Conservation (phyloP, 2,888 invertebrate genomes). For the Tetranychus truncatus region DNA sequence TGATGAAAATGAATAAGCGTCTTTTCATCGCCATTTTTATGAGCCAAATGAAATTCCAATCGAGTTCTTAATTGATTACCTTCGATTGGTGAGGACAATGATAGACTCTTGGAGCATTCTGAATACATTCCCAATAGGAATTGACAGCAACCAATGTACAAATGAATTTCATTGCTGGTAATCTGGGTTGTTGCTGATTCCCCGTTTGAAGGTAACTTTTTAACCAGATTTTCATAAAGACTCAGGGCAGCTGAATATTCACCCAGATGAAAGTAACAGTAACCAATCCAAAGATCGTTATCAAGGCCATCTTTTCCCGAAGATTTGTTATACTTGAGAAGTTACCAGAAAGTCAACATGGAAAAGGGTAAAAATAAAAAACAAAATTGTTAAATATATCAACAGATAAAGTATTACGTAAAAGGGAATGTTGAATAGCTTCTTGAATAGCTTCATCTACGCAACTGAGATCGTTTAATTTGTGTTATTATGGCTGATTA, state of each 20-base stretch:
- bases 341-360: slow-evolving; percentile 16
- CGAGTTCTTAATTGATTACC: slow-evolving; percentile 45
- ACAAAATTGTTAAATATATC: background rate
- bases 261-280: slow-evolving; percentile 85
- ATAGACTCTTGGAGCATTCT: slow-evolving; percentile 44
- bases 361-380: background rate
- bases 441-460: too few relatives aligned
- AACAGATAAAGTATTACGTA: background rate
- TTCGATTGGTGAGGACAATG: slow-evolving; percentile 17
- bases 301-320: slow-evolving; percentile 38
- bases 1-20: slow-evolving; percentile 64
- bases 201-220: slow-evolving; percentile 31
- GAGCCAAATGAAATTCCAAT: slow-evolving; percentile 73
- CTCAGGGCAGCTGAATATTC: slow-evolving; percentile 67
- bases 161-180: slow-evolving; percentile 40
- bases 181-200: background rate
- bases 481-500: background rate
- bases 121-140: slow-evolving; percentile 76
- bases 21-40: slow-evolving; percentile 75
- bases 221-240: slow-evolving; percentile 38
- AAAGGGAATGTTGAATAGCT: too few relatives aligned
- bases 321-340: slow-evolving; percentile 40
- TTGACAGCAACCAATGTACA: slow-evolving; percentile 79
- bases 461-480: too few relatives aligned
- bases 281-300: slow-evolving; percentile 69